Evolutionary conservation across 2,888 invertebrate species (phyloP).

Genomic region (Eurois occulta): DNA sequence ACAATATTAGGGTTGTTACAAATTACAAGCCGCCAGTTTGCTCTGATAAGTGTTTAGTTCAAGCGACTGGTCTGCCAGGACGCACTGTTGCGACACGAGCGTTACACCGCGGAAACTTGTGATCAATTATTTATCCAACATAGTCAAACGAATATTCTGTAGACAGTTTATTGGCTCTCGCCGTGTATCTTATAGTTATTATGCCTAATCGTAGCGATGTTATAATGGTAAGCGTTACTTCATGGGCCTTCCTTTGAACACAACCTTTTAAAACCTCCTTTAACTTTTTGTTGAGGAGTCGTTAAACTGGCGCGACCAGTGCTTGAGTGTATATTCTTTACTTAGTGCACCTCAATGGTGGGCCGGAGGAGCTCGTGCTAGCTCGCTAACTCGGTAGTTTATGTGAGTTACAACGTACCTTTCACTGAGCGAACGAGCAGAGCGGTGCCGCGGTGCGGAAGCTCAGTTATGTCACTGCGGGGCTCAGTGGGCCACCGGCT

Average conservation of each 20-base stretch:
- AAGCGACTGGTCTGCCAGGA: slow-evolving; percentile 70
- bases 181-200: slow-evolving; percentile 38
- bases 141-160: slow-evolving; percentile 44
- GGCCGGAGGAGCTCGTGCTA: slow-evolving; percentile 37
- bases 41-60: slow-evolving; percentile 72
- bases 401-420: slow-evolving; percentile 78
- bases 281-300: slow-evolving; percentile 47
- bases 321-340: slow-evolving; percentile 49
- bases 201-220: slow-evolving; percentile 37
- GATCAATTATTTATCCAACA: slow-evolving; percentile 74
- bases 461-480: slow-evolving; percentile 86
- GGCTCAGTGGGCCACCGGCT: slow-evolving; percentile 86
- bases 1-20: slow-evolving; percentile 63
- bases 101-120: slow-evolving; percentile 75
- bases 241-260: slow-evolving; percentile 42
- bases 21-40: slow-evolving; percentile 65
- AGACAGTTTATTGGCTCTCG: slow-evolving; percentile 44
- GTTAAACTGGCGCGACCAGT: slow-evolving; percentile 42
- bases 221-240: slow-evolving; percentile 46
- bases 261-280: slow-evolving; percentile 46
- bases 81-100: slow-evolving; percentile 69
- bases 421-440: slow-evolving; percentile 76
- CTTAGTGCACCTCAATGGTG: slow-evolving; percentile 58
- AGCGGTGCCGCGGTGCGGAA: slow-evolving; percentile 82
- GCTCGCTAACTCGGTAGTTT: slow-evolving; percentile 52